Base-by-base conservation (phyloP, 2,113 vertebrate species). In the Psilopogon haemacephalus region DNA sequence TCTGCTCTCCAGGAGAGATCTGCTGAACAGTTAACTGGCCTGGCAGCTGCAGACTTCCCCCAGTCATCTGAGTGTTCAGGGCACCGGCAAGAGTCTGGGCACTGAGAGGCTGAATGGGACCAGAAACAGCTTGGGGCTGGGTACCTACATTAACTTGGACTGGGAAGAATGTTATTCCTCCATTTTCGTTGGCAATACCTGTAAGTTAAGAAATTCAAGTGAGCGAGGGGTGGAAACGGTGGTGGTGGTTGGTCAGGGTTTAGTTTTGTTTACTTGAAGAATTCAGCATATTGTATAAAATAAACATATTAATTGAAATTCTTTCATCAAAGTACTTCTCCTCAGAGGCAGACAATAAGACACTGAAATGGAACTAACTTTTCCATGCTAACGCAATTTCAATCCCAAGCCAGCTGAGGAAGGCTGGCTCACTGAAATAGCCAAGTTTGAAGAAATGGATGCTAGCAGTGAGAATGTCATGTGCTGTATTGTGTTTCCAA, bases 181-280 rank as follows among this genome's bases (percentile, higher is more conserved):
- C 98, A 5, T 98, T 99, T 95, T 99, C 98, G 84, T 99, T 99
- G 95, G 99, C 98, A 76, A 99, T 99, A n/a, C 98, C 98, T 99
- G 94, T 8, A 84, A 82, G 64, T 79, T 11, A 86, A 83, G 80
- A n/a, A 44, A 55, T 50, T 24, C 23, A 50, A 26, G 10, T 5
- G 27, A 14, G 18, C 26, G 15, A 23, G 28, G n/a, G 12, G 4
- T 26, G 11, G 7, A 27, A 40, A 32, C 9, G 11, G 19, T 16
- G 16, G 23, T 52, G 7, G 27, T 19, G 11, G 5, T 24, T 46
- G 17, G 6, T 15, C n/a, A 27, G 42, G 6, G 13, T 10, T 16
- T 23, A 1, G 6, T 5, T 30, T 33, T 38, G 63, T 26, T 48
- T n/a, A 77, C 79, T 37, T 12, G 19, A 64, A 54, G 30, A 76